Conservation (phyloP, 2,113 vertebrate genomes). For the Cyrtonyx montezumae region DNA sequence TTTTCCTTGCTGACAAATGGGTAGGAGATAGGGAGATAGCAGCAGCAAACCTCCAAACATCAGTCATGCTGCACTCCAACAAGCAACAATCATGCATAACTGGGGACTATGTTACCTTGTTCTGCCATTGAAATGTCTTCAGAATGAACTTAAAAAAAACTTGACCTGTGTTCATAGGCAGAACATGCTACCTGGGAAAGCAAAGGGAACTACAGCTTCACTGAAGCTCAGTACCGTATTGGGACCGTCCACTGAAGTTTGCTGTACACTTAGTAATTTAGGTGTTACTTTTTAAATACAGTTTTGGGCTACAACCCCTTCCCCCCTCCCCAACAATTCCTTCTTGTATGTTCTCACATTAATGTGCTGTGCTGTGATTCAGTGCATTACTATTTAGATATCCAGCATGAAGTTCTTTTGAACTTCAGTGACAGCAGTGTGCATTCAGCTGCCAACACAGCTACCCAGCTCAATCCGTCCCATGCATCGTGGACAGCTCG, state of each 20-base stretch:
- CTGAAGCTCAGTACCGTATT: background rate
- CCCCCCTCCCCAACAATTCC: background rate
- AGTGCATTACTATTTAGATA: background rate
- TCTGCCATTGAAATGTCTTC: background rate
- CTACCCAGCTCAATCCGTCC: background rate
- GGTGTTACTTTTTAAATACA: background rate
- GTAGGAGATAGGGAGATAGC: constrained; percentile 14
- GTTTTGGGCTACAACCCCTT: background rate
- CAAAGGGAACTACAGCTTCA: background rate
- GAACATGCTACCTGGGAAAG: background rate
- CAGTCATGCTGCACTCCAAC: background rate
- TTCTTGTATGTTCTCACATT: background rate
- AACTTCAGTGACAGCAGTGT: background rate
- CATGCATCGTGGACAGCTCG: background rate
- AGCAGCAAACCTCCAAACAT: constrained; percentile 27
- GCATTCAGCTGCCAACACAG: background rate
- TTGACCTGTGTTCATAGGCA: background rate
- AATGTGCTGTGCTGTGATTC: background rate
- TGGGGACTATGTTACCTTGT: background rate
- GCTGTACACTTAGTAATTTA: background rate
- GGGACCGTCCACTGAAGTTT: background rate
- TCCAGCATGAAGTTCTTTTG: background rate
- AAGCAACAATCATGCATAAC: constrained; percentile 3
- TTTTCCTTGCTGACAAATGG: constrained; percentile 5
- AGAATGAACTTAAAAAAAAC: background rate